Conservation (phyloP, 2,888 invertebrate species). For the Pemphredon lugubris region DNA sequence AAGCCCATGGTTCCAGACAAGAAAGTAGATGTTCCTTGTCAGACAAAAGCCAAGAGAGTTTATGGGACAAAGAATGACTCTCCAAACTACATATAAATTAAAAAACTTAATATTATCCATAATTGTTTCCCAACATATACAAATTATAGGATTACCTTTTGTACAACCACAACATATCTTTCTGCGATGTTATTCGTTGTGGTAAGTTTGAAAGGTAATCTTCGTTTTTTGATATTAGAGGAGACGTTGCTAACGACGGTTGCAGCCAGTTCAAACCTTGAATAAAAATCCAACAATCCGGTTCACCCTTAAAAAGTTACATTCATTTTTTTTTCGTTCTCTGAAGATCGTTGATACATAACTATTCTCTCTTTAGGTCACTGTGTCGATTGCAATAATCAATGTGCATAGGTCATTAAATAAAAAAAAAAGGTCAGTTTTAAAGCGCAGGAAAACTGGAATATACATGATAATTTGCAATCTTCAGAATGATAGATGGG, state of each 20-base stretch:
- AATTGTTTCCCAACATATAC: background rate
- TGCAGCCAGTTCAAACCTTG: conserved; percentile 85
- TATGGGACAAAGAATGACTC: conserved; percentile 83
- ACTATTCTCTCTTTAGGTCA: background rate
- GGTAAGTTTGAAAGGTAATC: conserved; percentile 80
- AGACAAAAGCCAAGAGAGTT: conserved; percentile 84
- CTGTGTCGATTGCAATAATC: too few relatives aligned
- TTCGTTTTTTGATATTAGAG: conserved; percentile 79
- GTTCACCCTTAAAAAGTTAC: conserved; percentile 80
- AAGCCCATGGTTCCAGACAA: conserved; percentile 84
- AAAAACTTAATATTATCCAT: background rate
- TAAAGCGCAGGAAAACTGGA: too few relatives aligned
- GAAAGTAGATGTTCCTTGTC: conserved; percentile 84
- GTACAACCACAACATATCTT: conserved; percentile 83
- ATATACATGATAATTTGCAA: too few relatives aligned
- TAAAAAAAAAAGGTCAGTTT: too few relatives aligned
- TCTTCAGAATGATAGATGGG: too few relatives aligned
- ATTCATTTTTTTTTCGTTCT: conserved; percentile 13
- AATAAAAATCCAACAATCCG: conserved; percentile 83
- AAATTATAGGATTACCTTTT: conserved; percentile 75
- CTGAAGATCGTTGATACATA: background rate
- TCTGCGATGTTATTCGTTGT: conserved; percentile 81
- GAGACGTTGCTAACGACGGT: conserved; percentile 82
- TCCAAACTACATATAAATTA: conserved; percentile 81
- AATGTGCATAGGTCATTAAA: too few relatives aligned